These are phyloP conservation scores for Dermolepida albohirtum DNA, from an alignment of 2,888 invertebrate genomes.

Conservation along the genomic window DNA sequence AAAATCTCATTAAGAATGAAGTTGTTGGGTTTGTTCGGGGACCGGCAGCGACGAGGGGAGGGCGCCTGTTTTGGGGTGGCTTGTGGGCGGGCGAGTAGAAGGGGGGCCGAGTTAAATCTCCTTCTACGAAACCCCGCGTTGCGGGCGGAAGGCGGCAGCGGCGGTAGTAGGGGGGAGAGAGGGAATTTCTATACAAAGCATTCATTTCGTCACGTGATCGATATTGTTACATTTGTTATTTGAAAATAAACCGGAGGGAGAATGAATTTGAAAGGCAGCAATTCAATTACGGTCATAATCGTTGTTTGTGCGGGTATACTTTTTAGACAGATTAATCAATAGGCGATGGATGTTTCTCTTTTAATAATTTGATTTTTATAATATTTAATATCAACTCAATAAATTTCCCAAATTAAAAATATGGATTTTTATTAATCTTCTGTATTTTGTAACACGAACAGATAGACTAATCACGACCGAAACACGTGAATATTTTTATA, in stretches of 20 bases:
- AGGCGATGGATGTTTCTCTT: constrained; percentile 5
- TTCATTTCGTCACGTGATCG: constrained; percentile 43
- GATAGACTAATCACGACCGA: too few relatives aligned
- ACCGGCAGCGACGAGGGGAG: constrained; percentile 46
- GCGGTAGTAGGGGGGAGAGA: constrained; percentile 35
- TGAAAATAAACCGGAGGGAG: constrained; percentile 34
- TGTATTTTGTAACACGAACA: too few relatives aligned
- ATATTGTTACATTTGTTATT: constrained; percentile 43
- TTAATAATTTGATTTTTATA: too few relatives aligned
- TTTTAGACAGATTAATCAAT: constrained; percentile 19
- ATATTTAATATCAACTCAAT: too few relatives aligned
- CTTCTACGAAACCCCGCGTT: constrained; percentile 37
- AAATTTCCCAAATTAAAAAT: too few relatives aligned
- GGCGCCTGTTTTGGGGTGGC: constrained; percentile 33
- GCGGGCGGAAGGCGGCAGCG: background rate
- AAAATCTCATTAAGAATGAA: constrained; percentile 68
- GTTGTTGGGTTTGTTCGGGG: constrained; percentile 64
- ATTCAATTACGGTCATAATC: constrained; percentile 39
- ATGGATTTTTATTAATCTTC: too few relatives aligned
- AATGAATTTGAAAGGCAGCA: constrained; percentile 33
- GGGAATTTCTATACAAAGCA: constrained; percentile 41
- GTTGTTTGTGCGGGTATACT: constrained; percentile 20
- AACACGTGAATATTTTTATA: too few relatives aligned
- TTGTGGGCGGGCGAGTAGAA: constrained; percentile 41
- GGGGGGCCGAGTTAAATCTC: constrained; percentile 42